Conservation (phyloP, 2,888 invertebrate genomes). For the Chelonus formosanus region DNA sequence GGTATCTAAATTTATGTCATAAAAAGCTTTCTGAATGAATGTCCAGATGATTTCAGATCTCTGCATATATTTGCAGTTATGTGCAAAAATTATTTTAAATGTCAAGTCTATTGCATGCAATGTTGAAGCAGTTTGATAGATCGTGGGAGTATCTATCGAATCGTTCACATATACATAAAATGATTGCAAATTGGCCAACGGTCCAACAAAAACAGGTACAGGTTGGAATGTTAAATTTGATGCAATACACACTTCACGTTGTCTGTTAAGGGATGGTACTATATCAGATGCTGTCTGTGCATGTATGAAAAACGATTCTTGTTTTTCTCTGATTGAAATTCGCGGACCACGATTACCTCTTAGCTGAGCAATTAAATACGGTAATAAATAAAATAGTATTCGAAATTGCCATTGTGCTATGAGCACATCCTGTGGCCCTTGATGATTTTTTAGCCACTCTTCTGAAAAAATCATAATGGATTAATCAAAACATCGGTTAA, state of each 20-base stretch:
- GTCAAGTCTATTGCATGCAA: constrained; percentile 13
- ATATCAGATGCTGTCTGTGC: constrained; percentile 29
- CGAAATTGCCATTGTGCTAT: too few species aligned
- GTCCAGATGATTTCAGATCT: constrained; percentile 17
- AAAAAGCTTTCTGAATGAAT: constrained; percentile 27
- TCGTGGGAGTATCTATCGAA: constrained; percentile 25
- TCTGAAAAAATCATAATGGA: too few species aligned
- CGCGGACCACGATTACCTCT: constrained; percentile 1
- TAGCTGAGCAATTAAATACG: constrained; percentile 23
- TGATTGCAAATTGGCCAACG: constrained; percentile 17
- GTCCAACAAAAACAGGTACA: constrained; percentile 30
- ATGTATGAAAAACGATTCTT: constrained; percentile 27
- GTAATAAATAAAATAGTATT: constrained; percentile 23
- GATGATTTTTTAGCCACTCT: too few species aligned
- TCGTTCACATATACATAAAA: constrained; percentile 32
- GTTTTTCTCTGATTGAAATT: constrained; percentile 19
- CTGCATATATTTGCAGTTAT: constrained; percentile 13
- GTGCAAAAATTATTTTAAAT: constrained; percentile 22
- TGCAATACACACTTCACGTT: constrained; percentile 12
- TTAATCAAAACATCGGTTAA: too few species aligned
- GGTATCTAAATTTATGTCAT: constrained; percentile 3
- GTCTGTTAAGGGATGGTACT: constrained; percentile 13
- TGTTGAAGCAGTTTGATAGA: constrained; percentile 12
- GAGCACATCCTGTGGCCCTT: too few species aligned
- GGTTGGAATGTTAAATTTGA: constrained; percentile 25